Conservation (phyloP, 2,797 vertebrate species). For the Schizopygopsis pylzovi region DNA sequence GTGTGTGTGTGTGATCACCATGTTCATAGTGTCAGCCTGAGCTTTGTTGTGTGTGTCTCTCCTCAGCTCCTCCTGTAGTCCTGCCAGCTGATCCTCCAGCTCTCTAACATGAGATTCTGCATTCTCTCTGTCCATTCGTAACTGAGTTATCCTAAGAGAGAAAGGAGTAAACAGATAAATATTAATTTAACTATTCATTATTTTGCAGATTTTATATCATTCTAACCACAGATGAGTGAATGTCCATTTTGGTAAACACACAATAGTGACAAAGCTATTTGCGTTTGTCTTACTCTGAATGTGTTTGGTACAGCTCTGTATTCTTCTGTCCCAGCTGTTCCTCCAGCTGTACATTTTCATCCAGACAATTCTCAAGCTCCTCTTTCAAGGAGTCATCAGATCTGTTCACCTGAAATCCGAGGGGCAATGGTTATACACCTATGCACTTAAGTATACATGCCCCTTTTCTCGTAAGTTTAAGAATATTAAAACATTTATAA, state of each 20-base stretch:
- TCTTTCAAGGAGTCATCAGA: conserved; percentile 76
- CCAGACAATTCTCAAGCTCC: conserved; percentile 82
- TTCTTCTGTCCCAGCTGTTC: conserved; percentile 81
- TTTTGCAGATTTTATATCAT: background rate
- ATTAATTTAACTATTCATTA: background rate
- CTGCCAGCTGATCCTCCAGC: conserved; percentile 84
- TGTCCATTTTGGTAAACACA: conserved; percentile 32
- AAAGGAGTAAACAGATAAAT: conserved; percentile 37
- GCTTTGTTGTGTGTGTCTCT: conserved; percentile 66
- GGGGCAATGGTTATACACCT: background rate
- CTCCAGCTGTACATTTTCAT: conserved; percentile 83
- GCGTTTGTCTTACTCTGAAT: conserved; percentile 83
- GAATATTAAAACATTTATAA: background rate
- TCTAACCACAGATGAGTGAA: conserved; percentile 17
- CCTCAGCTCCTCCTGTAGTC: conserved; percentile 82
- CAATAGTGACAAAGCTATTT: conserved; percentile 7
- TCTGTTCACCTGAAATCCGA: conserved; percentile 66
- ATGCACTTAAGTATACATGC: background rate
- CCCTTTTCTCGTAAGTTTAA: background rate
- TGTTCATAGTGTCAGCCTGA: conserved; percentile 70
- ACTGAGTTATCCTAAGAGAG: conserved; percentile 80
- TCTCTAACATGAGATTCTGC: conserved; percentile 77
- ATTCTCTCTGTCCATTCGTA: conserved; percentile 82
- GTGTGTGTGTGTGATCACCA: conserved; percentile 72
- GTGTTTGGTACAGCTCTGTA: conserved; percentile 82